phyloP scores from a whole-genome alignment of 1,140 invertebrate species.

The Macrosteles quadrilineatus region DNA sequence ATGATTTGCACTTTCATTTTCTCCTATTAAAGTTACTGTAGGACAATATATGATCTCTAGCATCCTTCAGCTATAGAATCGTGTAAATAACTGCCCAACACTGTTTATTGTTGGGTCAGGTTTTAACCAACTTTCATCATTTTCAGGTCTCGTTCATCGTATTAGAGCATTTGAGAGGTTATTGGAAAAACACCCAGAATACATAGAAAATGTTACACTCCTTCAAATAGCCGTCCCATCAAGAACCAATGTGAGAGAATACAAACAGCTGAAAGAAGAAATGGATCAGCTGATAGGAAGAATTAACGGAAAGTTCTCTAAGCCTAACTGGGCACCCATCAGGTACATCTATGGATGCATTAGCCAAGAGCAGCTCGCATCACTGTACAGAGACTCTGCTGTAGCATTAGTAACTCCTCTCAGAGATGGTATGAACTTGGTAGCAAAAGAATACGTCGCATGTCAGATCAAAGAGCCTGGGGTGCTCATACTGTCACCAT shows the following conservation, averaged over 20 bases:
- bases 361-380: conserved; percentile 80
- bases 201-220: conserved; percentile 77
- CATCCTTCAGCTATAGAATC: too few relatives aligned
- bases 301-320: conserved; percentile 85
- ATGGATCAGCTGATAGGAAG: conserved; percentile 86
- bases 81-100: too few relatives aligned
- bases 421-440: conserved; percentile 91
- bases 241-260: conserved; percentile 86
- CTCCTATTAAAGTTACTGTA: too few relatives aligned
- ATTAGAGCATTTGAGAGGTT: conserved; percentile 82
- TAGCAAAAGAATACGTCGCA: conserved; percentile 91
- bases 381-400: conserved; percentile 81
- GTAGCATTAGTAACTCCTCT: conserved; percentile 86
- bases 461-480: conserved; percentile 87
- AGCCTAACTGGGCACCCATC: conserved; percentile 88
- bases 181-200: conserved; percentile 82
- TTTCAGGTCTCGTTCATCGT: conserved; percentile 68
- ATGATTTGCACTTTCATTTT: too few relatives aligned
- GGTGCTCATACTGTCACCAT: conserved; percentile 86
- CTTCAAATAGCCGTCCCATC: conserved; percentile 89
- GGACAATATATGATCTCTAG: too few relatives aligned
- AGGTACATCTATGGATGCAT: conserved; percentile 89
- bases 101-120: too few relatives aligned
- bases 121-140: too few relatives aligned
- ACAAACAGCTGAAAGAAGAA: conserved; percentile 88